Conservation (phyloP, 2,113 vertebrate genomes). For the Colinus virginianus region DNA sequence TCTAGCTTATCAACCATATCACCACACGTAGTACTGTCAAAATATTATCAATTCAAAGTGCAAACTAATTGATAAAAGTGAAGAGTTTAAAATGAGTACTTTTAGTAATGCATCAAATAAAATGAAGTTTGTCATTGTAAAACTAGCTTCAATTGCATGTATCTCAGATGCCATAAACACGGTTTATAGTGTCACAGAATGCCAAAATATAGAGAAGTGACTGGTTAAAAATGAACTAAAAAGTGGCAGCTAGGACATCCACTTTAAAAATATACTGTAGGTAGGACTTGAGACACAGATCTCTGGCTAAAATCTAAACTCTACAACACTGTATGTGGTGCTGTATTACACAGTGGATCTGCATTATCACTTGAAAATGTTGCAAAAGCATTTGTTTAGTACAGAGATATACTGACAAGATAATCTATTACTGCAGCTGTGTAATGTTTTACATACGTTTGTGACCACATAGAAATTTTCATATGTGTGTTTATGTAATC, state of each 20-base stretch:
- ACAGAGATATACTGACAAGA: background rate
- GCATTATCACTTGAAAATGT: background rate
- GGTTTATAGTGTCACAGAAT: background rate
- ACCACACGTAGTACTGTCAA: background rate
- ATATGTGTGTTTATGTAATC: background rate
- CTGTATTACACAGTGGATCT: background rate
- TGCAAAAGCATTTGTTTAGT: background rate
- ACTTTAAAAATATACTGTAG: background rate
- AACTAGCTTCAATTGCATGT: background rate
- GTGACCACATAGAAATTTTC: background rate
- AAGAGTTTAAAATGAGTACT: background rate
- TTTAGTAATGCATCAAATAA: background rate
- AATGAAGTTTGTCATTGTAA: background rate
- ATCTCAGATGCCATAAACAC: background rate
- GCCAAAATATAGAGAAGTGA: background rate
- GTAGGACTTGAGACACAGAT: background rate
- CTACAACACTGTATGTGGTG: background rate
- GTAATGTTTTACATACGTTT: background rate
- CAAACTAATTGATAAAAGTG: background rate
- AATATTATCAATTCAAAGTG: background rate
- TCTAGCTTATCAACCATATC: background rate
- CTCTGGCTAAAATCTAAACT: background rate
- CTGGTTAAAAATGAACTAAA: background rate
- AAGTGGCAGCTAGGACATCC: background rate
- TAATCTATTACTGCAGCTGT: background rate